Percentiles rank a stretch among this genome's conserved stretches.
Evolutionary conservation across 2,888 invertebrate genomes (phyloP).

Genomic region (Tipula vernalis): DNA sequence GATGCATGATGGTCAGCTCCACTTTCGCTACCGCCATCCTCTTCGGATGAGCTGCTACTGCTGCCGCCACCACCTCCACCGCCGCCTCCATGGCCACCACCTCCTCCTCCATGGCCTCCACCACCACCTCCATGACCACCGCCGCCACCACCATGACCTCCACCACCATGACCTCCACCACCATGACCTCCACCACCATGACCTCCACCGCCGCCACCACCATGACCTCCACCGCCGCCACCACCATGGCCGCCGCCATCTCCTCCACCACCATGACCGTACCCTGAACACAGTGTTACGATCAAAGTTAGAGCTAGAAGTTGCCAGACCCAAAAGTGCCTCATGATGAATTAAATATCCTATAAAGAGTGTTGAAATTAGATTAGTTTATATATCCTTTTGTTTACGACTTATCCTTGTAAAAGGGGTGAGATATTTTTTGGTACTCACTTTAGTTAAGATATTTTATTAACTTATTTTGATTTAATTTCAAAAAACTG

Average conservation of each 20-base stretch:
- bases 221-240: constrained; percentile 29
- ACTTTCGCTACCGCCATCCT: constrained; percentile 29
- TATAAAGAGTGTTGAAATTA: not conserved
- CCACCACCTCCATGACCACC: not conserved
- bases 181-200: constrained; percentile 28
- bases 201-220: constrained; percentile 28
- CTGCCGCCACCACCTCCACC: not conserved
- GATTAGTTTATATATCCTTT: not conserved
- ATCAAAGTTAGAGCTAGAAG: constrained; percentile 8
- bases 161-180: constrained; percentile 45
- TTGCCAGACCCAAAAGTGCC: constrained; percentile 13
- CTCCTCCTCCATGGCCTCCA: not conserved
- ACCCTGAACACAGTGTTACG: not conserved
- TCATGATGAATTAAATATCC: constrained; percentile 10
- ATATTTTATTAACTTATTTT: not conserved
- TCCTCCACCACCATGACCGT: constrained; percentile 21
- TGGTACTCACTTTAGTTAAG: not conserved
- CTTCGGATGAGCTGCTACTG: constrained; percentile 19
- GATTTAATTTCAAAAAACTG: not conserved
- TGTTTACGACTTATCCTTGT: not conserved
- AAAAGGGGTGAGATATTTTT: not conserved
- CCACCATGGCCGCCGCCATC: constrained; percentile 27
- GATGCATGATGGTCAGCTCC: constrained; percentile 27
- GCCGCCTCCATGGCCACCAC: not conserved
- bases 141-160: constrained; percentile 34